A percentile compares a stretch with the other conserved stretches of the same genome.
phyloP scores from a whole-genome alignment of 2,113 vertebrate genomes.

The Anseranas semipalmata region DNA sequence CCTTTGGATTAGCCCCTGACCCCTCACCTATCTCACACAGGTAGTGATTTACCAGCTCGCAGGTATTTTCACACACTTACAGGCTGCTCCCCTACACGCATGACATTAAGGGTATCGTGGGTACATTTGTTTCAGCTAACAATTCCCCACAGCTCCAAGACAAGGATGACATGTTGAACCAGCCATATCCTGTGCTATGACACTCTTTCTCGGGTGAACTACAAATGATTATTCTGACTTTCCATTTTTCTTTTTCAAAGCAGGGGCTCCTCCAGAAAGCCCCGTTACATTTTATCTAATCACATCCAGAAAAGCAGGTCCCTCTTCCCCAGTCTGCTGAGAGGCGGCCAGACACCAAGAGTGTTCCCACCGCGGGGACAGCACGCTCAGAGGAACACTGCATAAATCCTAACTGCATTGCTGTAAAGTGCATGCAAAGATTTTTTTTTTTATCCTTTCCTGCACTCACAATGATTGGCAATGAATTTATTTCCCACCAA shows the following conservation, averaged over 20 bases:
- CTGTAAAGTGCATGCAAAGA: too few relatives aligned
- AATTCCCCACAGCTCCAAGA: not conserved
- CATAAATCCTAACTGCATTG: not conserved
- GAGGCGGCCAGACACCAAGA: not conserved
- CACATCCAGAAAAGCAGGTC: not conserved
- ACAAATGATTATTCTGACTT: not conserved
- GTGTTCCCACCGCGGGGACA: rapidly evolving
- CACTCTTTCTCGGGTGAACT: not conserved
- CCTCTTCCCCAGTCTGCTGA: not conserved
- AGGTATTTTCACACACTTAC: not conserved
- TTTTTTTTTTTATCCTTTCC: not conserved
- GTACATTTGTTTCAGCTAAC: not conserved
- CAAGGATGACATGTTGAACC: not conserved
- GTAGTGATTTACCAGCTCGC: not conserved
- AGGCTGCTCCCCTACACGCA: not conserved
- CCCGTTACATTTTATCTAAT: not conserved
- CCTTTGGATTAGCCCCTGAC: not conserved
- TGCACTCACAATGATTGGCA: not conserved
- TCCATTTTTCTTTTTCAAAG: not conserved
- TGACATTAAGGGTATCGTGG: not conserved
- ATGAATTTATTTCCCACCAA: not conserved
- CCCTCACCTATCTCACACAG: not conserved
- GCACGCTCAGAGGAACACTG: rapidly evolving
- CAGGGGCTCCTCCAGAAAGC: not conserved
- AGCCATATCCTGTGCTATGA: not conserved